phyloP scores from a whole-genome alignment of 2,888 invertebrate genomes.

The Erannis defoliaria region DNA sequence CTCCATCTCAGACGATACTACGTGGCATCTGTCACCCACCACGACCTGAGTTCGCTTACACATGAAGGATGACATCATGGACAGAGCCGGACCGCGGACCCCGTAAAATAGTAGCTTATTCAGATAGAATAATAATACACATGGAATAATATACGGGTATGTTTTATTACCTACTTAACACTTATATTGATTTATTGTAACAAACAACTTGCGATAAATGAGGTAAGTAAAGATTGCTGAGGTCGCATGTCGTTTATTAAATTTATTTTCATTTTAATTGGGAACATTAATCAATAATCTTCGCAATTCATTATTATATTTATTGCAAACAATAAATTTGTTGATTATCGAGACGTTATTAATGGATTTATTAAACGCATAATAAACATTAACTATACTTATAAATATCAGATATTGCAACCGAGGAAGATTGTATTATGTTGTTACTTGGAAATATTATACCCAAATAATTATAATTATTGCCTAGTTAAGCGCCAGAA shows the following conservation, averaged over 20 bases:
- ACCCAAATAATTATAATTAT: not conserved
- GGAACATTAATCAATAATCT: slow-evolving; percentile 50
- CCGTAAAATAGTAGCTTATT: too few species aligned
- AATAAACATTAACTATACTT: slow-evolving; percentile 10
- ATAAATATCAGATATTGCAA: not conserved
- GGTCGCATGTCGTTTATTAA: slow-evolving; percentile 21
- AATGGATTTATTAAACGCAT: slow-evolving; percentile 24
- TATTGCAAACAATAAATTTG: slow-evolving; percentile 47
- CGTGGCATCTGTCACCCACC: too few species aligned
- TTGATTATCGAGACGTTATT: slow-evolving; percentile 39
- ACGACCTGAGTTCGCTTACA: too few species aligned
- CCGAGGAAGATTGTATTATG: too few species aligned
- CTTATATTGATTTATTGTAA: not conserved
- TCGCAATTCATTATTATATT: slow-evolving; percentile 49
- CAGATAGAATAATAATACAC: too few species aligned
- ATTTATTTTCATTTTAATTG: slow-evolving; percentile 49
- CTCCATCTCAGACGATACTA: too few species aligned
- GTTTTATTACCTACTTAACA: too few species aligned
- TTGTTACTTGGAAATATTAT: not conserved
- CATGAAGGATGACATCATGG: too few species aligned
- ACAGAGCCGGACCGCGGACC: too few species aligned
- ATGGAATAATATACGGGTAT: too few species aligned
- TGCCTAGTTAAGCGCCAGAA: too few species aligned
- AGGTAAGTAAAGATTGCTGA: slow-evolving; percentile 13
- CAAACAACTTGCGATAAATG: not conserved